Percentiles rank a stretch among this genome's conserved stretches.
Evolutionary conservation across 2,888 invertebrate genomes (phyloP).

Genomic region (Heliconius cydno): DNA sequence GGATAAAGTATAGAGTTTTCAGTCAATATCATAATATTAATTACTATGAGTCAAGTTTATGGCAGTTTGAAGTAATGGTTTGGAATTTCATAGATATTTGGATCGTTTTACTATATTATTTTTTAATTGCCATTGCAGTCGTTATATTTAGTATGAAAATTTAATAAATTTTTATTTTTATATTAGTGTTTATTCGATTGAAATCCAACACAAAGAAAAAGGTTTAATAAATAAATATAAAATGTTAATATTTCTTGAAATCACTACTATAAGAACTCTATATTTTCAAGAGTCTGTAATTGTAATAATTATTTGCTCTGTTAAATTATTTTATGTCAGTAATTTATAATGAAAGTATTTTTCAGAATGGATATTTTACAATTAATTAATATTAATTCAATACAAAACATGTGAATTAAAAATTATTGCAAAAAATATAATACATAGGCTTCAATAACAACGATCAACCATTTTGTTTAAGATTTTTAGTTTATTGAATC

Average conservation of each 20-base stretch:
- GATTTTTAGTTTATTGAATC: not conserved
- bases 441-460: not conserved
- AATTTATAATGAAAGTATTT: too few species aligned
- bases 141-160: not conserved
- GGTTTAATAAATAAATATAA: too few species aligned
- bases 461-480: not conserved
- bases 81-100: not conserved
- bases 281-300: too few species aligned
- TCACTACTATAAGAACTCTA: too few species aligned
- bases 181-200: too few species aligned
- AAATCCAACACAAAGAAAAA: too few species aligned
- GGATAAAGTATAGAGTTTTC: constrained; percentile 17
- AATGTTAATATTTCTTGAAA: too few species aligned
- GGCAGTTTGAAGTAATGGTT: not conserved
- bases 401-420: not conserved
- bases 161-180: too few species aligned
- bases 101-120: not conserved
- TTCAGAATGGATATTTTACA: too few species aligned
- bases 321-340: too few species aligned
- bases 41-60: constrained; percentile 13
- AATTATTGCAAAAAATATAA: not conserved
- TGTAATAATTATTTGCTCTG: too few species aligned
- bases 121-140: not conserved
- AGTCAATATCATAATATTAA: constrained; percentile 26
- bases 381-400: too few species aligned